Evolutionary conservation across 2,797 vertebrate species (phyloP).

Genomic region (Rhinoraja longicauda): DNA sequence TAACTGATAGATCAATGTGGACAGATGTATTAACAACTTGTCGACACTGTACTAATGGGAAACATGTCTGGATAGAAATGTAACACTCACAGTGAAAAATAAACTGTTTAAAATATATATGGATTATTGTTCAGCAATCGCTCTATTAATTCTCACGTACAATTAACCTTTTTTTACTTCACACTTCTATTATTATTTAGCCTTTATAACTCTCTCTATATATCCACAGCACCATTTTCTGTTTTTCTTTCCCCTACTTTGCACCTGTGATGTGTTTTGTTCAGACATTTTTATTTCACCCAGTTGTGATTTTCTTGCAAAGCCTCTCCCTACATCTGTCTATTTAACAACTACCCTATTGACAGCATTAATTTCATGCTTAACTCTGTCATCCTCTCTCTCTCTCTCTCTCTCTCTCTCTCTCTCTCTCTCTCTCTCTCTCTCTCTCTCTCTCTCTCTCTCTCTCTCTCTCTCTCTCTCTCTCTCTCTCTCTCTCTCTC

Average conservation of each 20-base stretch:
- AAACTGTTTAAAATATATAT: neutral
- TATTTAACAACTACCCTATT: neutral
- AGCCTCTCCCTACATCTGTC: neutral
- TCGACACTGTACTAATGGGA: neutral
- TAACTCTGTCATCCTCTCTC: too few species aligned
- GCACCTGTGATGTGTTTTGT: neutral
- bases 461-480: neutral
- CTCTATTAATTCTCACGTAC: neutral
- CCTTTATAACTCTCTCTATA: neutral
- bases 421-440: neutral
- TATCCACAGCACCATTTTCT: neutral
- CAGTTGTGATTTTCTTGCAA: neutral
- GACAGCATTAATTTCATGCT: neutral
- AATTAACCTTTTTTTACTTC: neutral
- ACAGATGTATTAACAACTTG: neutral
- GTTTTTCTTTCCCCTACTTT: neutral
- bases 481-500: neutral
- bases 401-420: neutral
- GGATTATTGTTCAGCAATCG: neutral
- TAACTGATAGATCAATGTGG: neutral
- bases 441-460: neutral
- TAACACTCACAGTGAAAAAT: neutral
- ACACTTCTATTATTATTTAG: neutral
- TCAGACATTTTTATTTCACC: neutral
- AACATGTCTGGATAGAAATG: neutral